Evolutionary conservation across 2,888 invertebrate genomes (phyloP).

Genomic region (Cryptus viduatorius): DNA sequence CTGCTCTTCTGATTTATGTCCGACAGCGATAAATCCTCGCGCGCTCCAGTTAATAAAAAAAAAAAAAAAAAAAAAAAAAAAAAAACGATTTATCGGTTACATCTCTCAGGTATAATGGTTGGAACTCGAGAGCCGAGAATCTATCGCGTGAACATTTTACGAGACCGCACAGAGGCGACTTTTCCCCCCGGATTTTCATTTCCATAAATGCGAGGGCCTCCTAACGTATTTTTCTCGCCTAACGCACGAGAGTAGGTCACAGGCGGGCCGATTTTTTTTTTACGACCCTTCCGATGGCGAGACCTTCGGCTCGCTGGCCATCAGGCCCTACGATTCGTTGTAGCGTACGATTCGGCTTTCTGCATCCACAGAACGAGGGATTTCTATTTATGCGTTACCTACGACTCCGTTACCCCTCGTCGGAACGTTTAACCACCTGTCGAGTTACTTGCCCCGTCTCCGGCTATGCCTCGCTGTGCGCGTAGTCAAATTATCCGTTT

Average conservation of each 20-base stretch:
- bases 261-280: slow-evolving; percentile 28
- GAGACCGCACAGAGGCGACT: slow-evolving; percentile 21
- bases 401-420: slow-evolving; percentile 51
- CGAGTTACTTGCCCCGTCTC: slow-evolving; percentile 36
- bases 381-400: slow-evolving; percentile 19
- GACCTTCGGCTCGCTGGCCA: slow-evolving; percentile 42
- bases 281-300: slow-evolving; percentile 19
- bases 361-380: slow-evolving; percentile 39
- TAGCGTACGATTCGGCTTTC: slow-evolving; percentile 40
- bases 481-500: slow-evolving; percentile 49
- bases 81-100: slow-evolving; percentile 25
- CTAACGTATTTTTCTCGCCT: slow-evolving; percentile 49
- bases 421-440: slow-evolving; percentile 57
- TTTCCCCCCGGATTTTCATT: slow-evolving; percentile 45
- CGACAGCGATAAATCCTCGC: slow-evolving; percentile 45
- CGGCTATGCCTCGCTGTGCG: slow-evolving; percentile 6
- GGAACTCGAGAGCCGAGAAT: slow-evolving; percentile 1
- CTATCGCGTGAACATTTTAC: slow-evolving; percentile 24
- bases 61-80: slow-evolving; percentile 41
- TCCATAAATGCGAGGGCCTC: slow-evolving; percentile 46
- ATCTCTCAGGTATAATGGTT: slow-evolving; percentile 30
- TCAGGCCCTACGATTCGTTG: slow-evolving; percentile 26
- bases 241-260: neutral
- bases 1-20: slow-evolving; percentile 13
- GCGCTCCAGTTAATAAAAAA: slow-evolving; percentile 49